Evolutionary conservation across 1,140 invertebrate genomes (phyloP).

Genomic region (Drosophila teissieri): DNA sequence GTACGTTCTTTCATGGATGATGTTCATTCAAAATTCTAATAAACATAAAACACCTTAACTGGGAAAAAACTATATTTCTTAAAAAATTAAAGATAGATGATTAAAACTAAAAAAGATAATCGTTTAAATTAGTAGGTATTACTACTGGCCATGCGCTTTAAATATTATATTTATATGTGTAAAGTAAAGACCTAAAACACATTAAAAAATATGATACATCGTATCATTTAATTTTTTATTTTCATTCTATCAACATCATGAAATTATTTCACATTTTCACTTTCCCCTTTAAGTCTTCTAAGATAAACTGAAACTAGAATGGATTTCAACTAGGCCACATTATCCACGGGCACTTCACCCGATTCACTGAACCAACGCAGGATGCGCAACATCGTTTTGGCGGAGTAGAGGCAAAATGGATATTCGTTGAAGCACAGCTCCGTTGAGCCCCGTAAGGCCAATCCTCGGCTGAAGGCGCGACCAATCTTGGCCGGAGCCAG

Average conservation of each 20-base stretch:
- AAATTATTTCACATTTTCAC: constrained; percentile 7
- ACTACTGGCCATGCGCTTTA: too few relatives aligned
- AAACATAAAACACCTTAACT: background rate
- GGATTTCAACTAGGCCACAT: constrained; percentile 5
- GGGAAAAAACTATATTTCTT: background rate
- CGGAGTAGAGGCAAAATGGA: constrained; percentile 82
- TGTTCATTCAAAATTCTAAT: background rate
- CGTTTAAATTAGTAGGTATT: too few relatives aligned
- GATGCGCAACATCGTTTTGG: constrained; percentile 80
- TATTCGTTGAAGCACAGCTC: constrained; percentile 77
- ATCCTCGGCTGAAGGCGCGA: constrained; percentile 73
- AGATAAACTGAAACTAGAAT: constrained; percentile 10
- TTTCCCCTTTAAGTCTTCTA: constrained; percentile 28
- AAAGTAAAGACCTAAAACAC: too few relatives aligned
- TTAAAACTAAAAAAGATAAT: too few relatives aligned
- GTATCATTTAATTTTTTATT: too few relatives aligned
- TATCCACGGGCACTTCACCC: constrained; percentile 20
- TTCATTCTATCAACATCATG: background rate
- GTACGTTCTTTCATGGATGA: background rate
- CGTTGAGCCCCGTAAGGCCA: constrained; percentile 56
- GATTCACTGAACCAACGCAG: constrained; percentile 73
- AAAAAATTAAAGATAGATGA: too few relatives aligned
- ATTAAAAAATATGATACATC: too few relatives aligned
- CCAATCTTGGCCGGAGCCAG: constrained; percentile 70
- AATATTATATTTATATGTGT: too few relatives aligned